Evolutionary conservation across 2,888 invertebrate genomes (phyloP), one percentile per base, ranked within the genome.

Genomic region (Cheilosia pagana): DNA sequence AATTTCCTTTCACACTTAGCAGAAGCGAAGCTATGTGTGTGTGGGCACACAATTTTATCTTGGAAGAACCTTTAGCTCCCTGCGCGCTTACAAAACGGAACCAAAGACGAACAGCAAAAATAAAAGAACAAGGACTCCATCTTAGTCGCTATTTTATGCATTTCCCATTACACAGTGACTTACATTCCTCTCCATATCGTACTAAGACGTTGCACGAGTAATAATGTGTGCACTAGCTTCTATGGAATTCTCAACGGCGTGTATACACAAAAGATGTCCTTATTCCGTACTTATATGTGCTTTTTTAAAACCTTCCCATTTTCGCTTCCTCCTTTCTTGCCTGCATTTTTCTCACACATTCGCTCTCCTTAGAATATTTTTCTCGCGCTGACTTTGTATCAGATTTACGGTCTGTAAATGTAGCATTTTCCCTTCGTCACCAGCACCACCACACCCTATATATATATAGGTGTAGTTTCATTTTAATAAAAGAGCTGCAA

Each of bases 131-230:
- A 65, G 50, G 63, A 70, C 70, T 79, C 52, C 74, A 63, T 74
- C 74, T 63, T 83, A 74, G 74, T 59, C 45, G 74, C 59, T 65
- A 83, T 83, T 83, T 83, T 83, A 83, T 83, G 71, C 68, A 83
- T 83, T 83, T 83, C 16, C 83, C 70, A 83, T 83, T 75, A 78
- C 74, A 79, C 74, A 79, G 78, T 79, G 79, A 83, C 83, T 83
- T 83, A 74, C 63, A 83, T 75, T 72, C 53, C 60, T 55, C 21
- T 50, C 12, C 60, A 10, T 57, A n/a, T 68, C 16, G 35, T 50
- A 55, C 70, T 70, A 83, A 79, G 83, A 83, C 67, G 35, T 55
- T 77, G 53, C 59, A 78, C 57, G 70, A 81, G 76, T 63, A 65
- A 71, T 71, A 81, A 77, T 50, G 43, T 82, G 71, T 82, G 81